Conservation (phyloP, 1,140 invertebrate genomes). For the Physella acuta region DNA sequence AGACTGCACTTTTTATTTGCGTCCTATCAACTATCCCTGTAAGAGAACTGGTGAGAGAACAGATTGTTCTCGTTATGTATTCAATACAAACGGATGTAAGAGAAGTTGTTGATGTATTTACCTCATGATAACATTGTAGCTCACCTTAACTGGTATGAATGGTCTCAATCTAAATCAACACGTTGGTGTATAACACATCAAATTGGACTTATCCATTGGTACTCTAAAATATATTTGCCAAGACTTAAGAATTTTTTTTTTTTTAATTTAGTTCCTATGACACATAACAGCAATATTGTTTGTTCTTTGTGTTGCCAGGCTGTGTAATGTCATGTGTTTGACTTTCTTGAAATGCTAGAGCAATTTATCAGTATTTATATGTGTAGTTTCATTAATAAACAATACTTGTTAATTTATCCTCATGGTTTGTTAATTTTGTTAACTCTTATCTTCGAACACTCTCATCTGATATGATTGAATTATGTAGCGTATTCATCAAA, state of each 20-base stretch:
- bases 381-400: slow-evolving; percentile 30
- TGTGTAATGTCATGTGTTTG: slow-evolving; percentile 18
- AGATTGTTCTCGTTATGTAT: not conserved
- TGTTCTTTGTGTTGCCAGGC: slow-evolving; percentile 16
- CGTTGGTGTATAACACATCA: not conserved
- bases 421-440: too few species aligned
- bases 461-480: too few species aligned
- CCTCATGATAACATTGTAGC: not conserved
- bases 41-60: too few species aligned
- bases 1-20: too few species aligned
- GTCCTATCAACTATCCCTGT: too few species aligned
- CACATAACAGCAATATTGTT: slow-evolving; percentile 25
- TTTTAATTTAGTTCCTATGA: not conserved
- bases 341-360: slow-evolving; percentile 27
- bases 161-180: not conserved
- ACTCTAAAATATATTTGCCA: not conserved
- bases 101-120: not conserved
- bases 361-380: slow-evolving; percentile 30
- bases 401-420: slow-evolving; percentile 25
- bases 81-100: not conserved
- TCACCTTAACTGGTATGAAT: not conserved
- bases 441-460: too few species aligned
- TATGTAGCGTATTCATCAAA: too few species aligned
- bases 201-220: not conserved
- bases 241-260: not conserved